Evolutionary conservation across 2,888 invertebrate species (phyloP).

Genomic region (Eristalis intricaria): DNA sequence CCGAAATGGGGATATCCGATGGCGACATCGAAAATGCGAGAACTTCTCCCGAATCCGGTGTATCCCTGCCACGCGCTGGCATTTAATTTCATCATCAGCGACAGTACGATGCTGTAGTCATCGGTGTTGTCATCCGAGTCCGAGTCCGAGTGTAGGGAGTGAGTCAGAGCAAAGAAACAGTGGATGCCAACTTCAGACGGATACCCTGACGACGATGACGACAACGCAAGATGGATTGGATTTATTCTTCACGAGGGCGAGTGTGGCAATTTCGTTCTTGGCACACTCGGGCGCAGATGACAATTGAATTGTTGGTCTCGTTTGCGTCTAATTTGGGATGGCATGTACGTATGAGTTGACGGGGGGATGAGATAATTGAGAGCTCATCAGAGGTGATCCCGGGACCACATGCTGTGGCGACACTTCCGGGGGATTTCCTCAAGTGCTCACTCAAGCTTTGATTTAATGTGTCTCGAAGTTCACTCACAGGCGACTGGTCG

Average conservation of each 20-base stretch:
- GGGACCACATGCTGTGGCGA: not conserved
- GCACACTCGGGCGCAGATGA: not conserved
- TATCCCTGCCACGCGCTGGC: no score
- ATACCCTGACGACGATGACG: not conserved
- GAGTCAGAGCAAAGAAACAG: slow-evolving; percentile 19
- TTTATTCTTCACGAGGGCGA: not conserved
- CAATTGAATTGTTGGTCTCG: not conserved
- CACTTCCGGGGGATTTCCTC: slow-evolving; percentile 17
- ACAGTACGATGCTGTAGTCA: not conserved
- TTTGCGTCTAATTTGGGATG: not conserved
- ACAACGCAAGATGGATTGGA: not conserved
- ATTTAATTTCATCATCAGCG: slow-evolving; percentile 5
- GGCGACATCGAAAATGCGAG: not conserved
- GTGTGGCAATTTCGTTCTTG: not conserved
- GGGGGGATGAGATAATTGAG: not conserved
- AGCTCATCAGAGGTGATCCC: not conserved
- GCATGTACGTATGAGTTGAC: not conserved
- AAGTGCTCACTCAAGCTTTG: not conserved
- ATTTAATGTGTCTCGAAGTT: not conserved
- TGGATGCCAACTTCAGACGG: not conserved
- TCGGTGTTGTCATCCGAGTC: slow-evolving; percentile 19
- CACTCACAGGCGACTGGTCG: not conserved
- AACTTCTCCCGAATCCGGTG: not conserved
- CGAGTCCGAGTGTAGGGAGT: not conserved
- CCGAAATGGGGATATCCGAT: slow-evolving; percentile 1